A percentile compares a stretch with the other conserved stretches of the same genome.
Conservation (phyloP, 2,888 invertebrate genomes). For the Calameuta idolon region DNA sequence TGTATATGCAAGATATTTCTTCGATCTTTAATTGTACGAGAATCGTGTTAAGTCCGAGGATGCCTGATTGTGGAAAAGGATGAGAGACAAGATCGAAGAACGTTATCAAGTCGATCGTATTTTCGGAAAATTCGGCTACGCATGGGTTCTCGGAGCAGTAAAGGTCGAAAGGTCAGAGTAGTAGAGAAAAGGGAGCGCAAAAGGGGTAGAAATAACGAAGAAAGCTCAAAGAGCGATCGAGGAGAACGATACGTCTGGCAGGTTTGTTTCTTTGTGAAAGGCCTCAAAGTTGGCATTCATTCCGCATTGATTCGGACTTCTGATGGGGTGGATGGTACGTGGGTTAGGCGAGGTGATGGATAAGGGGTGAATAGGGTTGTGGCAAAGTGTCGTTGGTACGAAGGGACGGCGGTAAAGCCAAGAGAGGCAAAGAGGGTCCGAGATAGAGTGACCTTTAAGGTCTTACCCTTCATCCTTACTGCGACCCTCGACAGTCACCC, state of each 20-base stretch:
- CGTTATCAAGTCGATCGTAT: background rate
- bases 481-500: constrained; percentile 22
- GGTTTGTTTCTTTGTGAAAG: constrained; percentile 21
- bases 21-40: background rate
- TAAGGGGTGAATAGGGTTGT: background rate
- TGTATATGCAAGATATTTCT: background rate
- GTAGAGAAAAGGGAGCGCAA: background rate
- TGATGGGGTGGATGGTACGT: constrained; percentile 7
- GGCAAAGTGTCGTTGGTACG: background rate
- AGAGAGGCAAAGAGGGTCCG: constrained; percentile 14
- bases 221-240: constrained; percentile 2
- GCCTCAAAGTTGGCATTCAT: constrained; percentile 22
- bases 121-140: background rate
- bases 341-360: background rate
- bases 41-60: background rate
- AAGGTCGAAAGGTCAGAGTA: background rate
- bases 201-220: constrained; percentile 12
- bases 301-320: constrained; percentile 22
- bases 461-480: constrained; percentile 19
- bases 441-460: constrained; percentile 24
- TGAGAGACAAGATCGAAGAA: background rate
- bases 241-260: constrained; percentile 13
- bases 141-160: background rate
- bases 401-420: background rate
- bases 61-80: background rate